Evolutionary conservation across 2,888 invertebrate genomes (phyloP).

Genomic region (Tetheella fluctuosa): DNA sequence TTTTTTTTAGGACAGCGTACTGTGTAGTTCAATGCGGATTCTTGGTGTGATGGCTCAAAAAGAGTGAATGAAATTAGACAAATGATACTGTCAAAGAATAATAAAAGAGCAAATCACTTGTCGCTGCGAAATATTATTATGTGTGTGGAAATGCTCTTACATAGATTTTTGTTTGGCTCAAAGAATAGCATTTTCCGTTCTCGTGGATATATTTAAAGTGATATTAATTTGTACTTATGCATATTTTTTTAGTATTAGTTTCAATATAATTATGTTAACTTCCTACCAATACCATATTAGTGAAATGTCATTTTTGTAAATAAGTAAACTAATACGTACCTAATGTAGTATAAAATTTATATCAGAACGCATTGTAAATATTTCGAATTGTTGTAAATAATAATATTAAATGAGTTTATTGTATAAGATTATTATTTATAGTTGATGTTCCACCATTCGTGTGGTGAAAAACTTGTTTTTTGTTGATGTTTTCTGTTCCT

Average conservation of each 20-base stretch:
- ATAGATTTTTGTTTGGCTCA: background rate
- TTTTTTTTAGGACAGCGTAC: no score
- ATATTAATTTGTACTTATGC: background rate
- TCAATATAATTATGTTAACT: slow-evolving; percentile 16
- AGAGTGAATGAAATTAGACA: no score
- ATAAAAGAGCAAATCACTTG: background rate
- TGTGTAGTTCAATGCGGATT: no score
- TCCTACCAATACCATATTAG: slow-evolving; percentile 29
- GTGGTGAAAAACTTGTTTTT: slow-evolving; percentile 67
- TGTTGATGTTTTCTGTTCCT: slow-evolving; percentile 57
- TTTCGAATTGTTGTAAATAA: slow-evolving; percentile 74
- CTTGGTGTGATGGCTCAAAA: no score
- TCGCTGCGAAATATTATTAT: background rate
- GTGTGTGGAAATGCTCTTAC: background rate
- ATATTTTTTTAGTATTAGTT: slow-evolving; percentile 17
- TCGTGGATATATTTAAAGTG: background rate
- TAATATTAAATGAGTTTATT: slow-evolving; percentile 47
- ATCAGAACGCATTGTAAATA: slow-evolving; percentile 75
- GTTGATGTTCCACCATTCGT: slow-evolving; percentile 60
- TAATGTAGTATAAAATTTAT: slow-evolving; percentile 66
- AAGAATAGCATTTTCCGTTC: background rate
- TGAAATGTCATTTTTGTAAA: slow-evolving; percentile 62
- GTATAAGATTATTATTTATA: slow-evolving; percentile 39
- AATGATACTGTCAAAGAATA: no score
- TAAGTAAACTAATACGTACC: slow-evolving; percentile 63